phyloP scores from a whole-genome alignment of 2,888 invertebrate genomes.

The Drosophila putrida region DNA sequence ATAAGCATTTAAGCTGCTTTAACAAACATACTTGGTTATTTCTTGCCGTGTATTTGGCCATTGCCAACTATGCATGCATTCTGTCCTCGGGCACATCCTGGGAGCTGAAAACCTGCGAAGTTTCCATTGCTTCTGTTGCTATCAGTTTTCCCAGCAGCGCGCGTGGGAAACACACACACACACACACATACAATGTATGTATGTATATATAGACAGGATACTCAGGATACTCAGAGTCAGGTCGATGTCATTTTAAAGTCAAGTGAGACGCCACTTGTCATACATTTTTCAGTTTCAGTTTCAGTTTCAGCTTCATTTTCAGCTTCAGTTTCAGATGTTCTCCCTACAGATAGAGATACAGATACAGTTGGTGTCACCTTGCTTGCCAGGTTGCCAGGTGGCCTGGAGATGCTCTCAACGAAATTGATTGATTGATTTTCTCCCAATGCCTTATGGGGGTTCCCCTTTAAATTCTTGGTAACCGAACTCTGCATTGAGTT shows the following conservation, averaged over 20 bases:
- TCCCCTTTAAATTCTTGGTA: not conserved
- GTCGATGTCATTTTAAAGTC: constrained; percentile 72
- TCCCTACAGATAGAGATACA: constrained; percentile 1
- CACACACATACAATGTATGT: constrained; percentile 6
- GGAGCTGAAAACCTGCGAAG: constrained; percentile 10
- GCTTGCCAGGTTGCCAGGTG: constrained; percentile 15
- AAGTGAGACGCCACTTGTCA: constrained; percentile 63
- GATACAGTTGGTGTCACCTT: constrained; percentile 20
- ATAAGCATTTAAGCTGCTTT: too few relatives aligned
- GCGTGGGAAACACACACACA: constrained; percentile 3
- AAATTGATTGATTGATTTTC: constrained; percentile 56
- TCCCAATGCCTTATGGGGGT: constrained; percentile 4
- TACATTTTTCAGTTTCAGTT: constrained; percentile 25
- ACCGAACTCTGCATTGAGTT: not conserved
- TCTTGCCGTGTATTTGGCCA: constrained; percentile 20
- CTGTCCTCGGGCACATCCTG: constrained; percentile 26
- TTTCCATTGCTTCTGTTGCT: constrained; percentile 33
- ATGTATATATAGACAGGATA: not conserved
- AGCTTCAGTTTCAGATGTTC: constrained; percentile 12
- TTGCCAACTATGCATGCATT: constrained; percentile 14
- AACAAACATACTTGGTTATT: not conserved
- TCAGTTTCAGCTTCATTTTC: constrained; percentile 23
- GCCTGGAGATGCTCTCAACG: constrained; percentile 2
- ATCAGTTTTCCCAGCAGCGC: constrained; percentile 44
- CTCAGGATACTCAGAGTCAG: constrained; percentile 15